Conservation (phyloP, 2,797 vertebrate genomes). For the Eulemur mongoz region DNA sequence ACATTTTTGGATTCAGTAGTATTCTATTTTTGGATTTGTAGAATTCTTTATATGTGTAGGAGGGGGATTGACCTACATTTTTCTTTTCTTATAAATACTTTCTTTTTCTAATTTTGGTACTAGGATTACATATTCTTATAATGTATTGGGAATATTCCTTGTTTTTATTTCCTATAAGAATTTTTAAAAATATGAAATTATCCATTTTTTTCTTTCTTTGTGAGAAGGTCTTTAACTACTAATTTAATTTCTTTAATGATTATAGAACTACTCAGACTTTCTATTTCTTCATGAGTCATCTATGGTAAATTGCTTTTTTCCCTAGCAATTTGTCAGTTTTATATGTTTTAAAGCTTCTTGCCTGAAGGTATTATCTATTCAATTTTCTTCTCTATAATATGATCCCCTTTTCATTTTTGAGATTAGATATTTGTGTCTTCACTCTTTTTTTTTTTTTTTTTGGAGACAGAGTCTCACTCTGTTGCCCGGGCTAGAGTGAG, state of each 20-base stretch:
- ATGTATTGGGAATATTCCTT: not conserved
- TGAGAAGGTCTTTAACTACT: not conserved
- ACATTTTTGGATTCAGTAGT: not conserved
- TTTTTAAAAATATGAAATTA: not conserved
- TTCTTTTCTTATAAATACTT: not conserved
- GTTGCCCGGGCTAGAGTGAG: too few relatives aligned
- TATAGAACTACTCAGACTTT: not conserved
- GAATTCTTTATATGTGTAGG: not conserved
- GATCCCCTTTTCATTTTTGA: not conserved
- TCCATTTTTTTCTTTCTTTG: not conserved
- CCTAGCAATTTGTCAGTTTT: not conserved
- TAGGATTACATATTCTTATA: not conserved
- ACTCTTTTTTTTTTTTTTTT: conserved; percentile 26
- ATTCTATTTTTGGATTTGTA: not conserved
- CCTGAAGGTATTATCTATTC: not conserved
- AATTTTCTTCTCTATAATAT: not conserved
- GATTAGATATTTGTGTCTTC: not conserved
- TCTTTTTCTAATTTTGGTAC: not conserved
- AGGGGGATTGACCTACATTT: not conserved
- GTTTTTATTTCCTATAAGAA: not conserved
- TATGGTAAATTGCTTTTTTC: not conserved
- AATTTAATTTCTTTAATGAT: conserved; percentile 17
- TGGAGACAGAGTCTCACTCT: too few relatives aligned
- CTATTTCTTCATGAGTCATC: not conserved
- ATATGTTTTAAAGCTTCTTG: not conserved